Conservation (phyloP, 2,888 invertebrate species). For the Enoplolaimus lenunculus region DNA sequence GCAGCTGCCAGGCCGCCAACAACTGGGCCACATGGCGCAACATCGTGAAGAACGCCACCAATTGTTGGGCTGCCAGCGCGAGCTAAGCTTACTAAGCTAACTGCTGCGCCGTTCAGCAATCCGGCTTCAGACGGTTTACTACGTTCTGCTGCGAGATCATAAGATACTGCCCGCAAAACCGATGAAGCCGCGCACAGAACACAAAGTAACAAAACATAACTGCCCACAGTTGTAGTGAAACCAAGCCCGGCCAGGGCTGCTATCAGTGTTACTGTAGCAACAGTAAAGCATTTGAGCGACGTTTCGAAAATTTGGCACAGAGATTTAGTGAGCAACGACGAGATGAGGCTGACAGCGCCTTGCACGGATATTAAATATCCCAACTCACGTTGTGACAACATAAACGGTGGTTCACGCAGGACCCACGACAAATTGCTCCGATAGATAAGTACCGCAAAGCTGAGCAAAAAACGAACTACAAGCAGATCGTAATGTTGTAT, state of each 20-base stretch:
- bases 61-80: constrained; percentile 10
- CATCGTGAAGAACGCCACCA: constrained; percentile 20
- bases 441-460: constrained; percentile 20
- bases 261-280: background rate
- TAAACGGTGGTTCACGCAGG: constrained; percentile 12
- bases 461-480: constrained; percentile 9
- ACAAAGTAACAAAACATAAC: background rate
- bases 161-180: constrained; percentile 15
- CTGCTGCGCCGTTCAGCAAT: constrained; percentile 12
- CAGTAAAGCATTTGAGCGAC: background rate
- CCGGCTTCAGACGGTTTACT: constrained; percentile 8
- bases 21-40: no score
- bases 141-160: constrained; percentile 17
- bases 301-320: background rate
- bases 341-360: constrained; percentile 10
- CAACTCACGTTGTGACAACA: background rate
- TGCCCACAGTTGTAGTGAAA: background rate
- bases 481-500: constrained; percentile 20
- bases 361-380: constrained; percentile 18
- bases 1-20: no score
- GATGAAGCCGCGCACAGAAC: constrained; percentile 13
- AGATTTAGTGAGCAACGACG: background rate
- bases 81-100: constrained; percentile 7
- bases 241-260: background rate
- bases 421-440: constrained; percentile 22